Evolutionary conservation across 2,113 vertebrate genomes (phyloP).

Genomic region (Rhinopithecus roxellana): DNA sequence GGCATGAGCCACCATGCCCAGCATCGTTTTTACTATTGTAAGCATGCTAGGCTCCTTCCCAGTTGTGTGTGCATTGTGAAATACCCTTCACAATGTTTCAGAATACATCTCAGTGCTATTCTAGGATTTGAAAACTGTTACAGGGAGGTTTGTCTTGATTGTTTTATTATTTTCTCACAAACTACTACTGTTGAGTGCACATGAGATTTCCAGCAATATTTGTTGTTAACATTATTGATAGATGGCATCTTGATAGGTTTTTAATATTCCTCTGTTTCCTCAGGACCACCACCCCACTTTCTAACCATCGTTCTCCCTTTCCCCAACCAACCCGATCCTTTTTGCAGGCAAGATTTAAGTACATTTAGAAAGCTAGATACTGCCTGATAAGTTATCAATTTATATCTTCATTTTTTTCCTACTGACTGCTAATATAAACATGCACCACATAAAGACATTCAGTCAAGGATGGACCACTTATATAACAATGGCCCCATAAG

Average conservation of each 20-base stretch:
- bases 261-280: background rate
- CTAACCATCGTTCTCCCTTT: background rate
- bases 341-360: too few relatives aligned
- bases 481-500: background rate
- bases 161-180: background rate
- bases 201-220: too few relatives aligned
- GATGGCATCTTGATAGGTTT: background rate
- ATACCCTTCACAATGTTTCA: accelerated
- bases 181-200: background rate
- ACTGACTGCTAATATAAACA: background rate
- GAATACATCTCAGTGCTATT: too few relatives aligned
- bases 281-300: background rate
- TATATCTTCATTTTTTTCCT: background rate
- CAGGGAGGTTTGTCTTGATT: background rate
- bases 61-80: background rate
- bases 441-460: background rate
- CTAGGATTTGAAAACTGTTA: background rate
- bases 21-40: background rate
- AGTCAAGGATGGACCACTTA: background rate
- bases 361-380: background rate
- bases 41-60: too few relatives aligned
- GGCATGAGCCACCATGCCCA: too few relatives aligned
- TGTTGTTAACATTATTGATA: background rate
- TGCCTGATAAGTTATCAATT: background rate
- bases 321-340: background rate